Evolutionary conservation across 2,888 invertebrate species (phyloP).

Genomic region (Drosophila mayaguana): DNA sequence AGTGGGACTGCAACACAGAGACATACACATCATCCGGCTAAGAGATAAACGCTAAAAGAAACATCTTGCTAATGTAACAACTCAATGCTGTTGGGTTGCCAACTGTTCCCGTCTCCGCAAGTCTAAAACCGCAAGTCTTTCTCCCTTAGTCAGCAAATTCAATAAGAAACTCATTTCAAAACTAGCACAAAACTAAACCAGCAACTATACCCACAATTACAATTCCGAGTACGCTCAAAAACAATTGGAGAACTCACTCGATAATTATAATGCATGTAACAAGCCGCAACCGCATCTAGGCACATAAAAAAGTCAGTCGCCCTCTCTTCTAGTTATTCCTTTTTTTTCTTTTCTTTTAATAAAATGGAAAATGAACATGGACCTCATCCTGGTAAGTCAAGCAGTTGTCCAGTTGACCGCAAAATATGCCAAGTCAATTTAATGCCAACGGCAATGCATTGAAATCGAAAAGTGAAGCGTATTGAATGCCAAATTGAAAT

Average conservation of each 20-base stretch:
- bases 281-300: constrained; percentile 42
- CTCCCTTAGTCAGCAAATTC: background rate
- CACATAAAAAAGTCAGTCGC: constrained; percentile 15
- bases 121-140: background rate
- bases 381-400: constrained; percentile 3
- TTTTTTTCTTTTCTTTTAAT: background rate
- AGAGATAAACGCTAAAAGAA: background rate
- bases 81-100: constrained; percentile 42
- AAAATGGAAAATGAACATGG: background rate
- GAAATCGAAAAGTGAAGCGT: constrained; percentile 67
- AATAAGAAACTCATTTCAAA: constrained; percentile 26
- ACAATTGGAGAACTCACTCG: constrained; percentile 43
- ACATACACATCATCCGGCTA: background rate
- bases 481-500: constrained; percentile 69
- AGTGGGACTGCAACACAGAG: background rate
- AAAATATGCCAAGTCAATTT: constrained; percentile 63
- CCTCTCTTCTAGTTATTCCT: background rate
- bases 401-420: constrained; percentile 66
- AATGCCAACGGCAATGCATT: constrained; percentile 48
- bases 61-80: constrained; percentile 44
- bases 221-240: constrained; percentile 24
- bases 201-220: constrained; percentile 37
- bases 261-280: constrained; percentile 31
- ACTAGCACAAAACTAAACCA: constrained; percentile 7
- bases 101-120: background rate